Base-by-base conservation (phyloP, 1,140 invertebrate genomes). In the Drosophila burlai region DNA sequence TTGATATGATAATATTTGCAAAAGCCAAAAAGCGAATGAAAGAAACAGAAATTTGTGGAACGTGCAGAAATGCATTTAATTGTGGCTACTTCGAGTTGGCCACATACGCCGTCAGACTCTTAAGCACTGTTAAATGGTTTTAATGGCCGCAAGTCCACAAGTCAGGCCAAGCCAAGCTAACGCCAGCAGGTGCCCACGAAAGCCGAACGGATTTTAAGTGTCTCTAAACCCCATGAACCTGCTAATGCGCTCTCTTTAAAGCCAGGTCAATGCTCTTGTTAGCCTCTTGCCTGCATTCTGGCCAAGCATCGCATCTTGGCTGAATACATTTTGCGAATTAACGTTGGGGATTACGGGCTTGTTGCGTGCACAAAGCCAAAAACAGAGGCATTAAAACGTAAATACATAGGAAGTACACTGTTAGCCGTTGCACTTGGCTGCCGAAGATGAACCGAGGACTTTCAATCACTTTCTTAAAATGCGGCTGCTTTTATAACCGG, bases 1-100 rank as follows among this genome's bases (percentile, higher is more conserved):
- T 26, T 57, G 52, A 57, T 57, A 57, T 69, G 76, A 65, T 62
- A 36, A 80, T 65, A 77, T 67, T 59, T 45, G 61, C 52, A 71
- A 40, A 76, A 36, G 67, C 67, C 64, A 60, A 55, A 36, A 69
- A 68, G 49, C 21, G 47, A 60, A 46, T 42, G 13, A 50, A 24
- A 60, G 58, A 75, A 62, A 69, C 38, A 38, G 57, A 73, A 49
- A 58, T 76, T 83, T 65, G 45, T 40, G 55, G 71, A 83, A 89
- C 83, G 83, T 87, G 83, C 80, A 87, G 81, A 87, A 87, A 87
- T 87, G 67, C 80, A 87, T 83, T 87, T 87, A 89, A 87, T 87
- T 87, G 83, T 69, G 80, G 80, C 61, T 58, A 77, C 59, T 84
- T 58, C 66, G 36, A 47, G 69, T 75, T 78, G 50, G 78, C 71